These are phyloP conservation scores for Eleutherodactylus coqui DNA, from an alignment of 2,797 vertebrate species.

Conservation along the genomic window DNA sequence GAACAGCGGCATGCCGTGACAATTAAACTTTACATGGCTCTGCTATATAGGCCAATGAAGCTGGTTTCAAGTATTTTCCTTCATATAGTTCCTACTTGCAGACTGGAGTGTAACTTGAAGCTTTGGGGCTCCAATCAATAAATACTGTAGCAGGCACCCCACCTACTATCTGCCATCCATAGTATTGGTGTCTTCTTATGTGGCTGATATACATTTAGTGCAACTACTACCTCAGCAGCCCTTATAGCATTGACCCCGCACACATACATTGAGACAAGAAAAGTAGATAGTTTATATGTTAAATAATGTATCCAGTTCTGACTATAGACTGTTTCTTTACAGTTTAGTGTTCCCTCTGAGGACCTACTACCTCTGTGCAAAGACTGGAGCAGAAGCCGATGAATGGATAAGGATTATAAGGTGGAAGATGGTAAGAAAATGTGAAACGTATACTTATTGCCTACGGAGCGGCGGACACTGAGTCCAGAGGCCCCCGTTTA, in stretches of 20 bases:
- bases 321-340: conserved; percentile 49
- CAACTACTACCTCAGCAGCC: not conserved
- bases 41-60: too few species aligned
- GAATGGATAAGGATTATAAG: conserved; percentile 96
- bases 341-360: conserved; percentile 95
- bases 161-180: not conserved
- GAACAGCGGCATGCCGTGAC: too few species aligned
- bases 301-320: not conserved
- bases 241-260: not conserved
- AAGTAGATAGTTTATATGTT: not conserved
- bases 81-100: too few species aligned
- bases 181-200: not conserved
- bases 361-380: conserved; percentile 92
- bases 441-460: not conserved
- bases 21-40: too few species aligned
- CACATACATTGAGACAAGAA: not conserved
- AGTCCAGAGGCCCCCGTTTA: too few species aligned
- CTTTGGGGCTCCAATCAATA: not conserved
- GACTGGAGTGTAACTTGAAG: too few species aligned
- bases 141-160: not conserved
- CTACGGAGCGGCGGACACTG: too few species aligned
- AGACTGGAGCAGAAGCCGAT: conserved; percentile 92
- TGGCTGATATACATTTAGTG: not conserved
- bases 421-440: conserved; percentile 92
- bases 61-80: too few species aligned